A percentile compares a stretch with the other conserved stretches of the same genome.
These are phyloP conservation scores for Psophia crepitans DNA, from an alignment of 2,113 vertebrate genomes.

Conservation along the genomic window DNA sequence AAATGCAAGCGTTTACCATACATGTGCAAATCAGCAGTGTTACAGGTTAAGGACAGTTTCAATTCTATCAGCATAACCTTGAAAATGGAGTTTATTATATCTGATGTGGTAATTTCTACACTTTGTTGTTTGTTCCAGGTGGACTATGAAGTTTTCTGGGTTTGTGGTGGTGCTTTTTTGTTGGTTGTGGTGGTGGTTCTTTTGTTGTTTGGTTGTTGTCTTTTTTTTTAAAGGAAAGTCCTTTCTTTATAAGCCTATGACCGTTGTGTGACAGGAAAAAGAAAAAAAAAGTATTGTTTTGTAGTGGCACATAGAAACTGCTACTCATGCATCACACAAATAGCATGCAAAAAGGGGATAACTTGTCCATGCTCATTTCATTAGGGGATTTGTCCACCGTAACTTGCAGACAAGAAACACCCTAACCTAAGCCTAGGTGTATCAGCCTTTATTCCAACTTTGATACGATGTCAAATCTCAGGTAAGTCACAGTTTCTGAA, in stretches of 20 bases:
- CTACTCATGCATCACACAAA: background rate
- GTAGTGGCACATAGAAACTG: background rate
- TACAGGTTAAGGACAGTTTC: background rate
- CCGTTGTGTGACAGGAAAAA: background rate
- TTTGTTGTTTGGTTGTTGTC: too few relatives aligned
- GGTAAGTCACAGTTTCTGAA: background rate
- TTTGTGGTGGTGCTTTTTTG: background rate
- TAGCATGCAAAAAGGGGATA: background rate
- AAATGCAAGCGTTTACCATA: background rate
- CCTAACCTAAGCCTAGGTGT: background rate
- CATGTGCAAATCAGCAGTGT: background rate
- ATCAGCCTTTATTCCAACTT: background rate
- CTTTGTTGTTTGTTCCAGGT: background rate
- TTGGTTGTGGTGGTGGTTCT: too few relatives aligned
- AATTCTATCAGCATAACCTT: background rate
- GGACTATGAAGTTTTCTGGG: background rate
- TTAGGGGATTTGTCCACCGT: background rate
- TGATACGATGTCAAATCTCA: background rate
- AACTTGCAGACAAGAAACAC: background rate
- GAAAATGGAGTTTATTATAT: background rate
- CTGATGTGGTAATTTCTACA: background rate
- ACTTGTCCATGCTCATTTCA: background rate
- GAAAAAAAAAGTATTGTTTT: background rate
- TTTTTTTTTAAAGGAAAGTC: background rate
- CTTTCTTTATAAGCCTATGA: background rate